Conservation (phyloP, 2,113 vertebrate species). For the Nansenia antarctica region DNA sequence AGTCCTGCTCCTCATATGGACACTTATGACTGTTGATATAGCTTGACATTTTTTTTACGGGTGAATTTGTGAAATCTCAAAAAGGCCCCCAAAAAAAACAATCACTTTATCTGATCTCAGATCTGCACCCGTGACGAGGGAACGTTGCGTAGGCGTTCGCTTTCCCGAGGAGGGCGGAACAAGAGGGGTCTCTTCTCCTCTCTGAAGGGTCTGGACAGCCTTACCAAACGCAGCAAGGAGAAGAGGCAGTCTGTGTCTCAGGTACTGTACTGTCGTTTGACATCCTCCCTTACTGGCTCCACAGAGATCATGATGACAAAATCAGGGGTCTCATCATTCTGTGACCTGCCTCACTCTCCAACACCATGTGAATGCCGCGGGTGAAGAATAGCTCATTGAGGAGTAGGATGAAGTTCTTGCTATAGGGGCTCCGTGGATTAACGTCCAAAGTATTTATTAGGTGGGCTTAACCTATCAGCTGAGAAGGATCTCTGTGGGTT, state of each 20-base stretch:
- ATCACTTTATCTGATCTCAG: conserved; percentile 57
- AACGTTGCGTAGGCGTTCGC: conserved; percentile 78
- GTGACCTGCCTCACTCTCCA: neutral
- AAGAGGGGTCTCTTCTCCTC: conserved; percentile 87
- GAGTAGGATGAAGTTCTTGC: neutral
- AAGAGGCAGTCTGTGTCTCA: conserved; percentile 79
- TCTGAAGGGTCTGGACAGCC: conserved; percentile 83
- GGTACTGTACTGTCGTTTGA: conserved; percentile 60
- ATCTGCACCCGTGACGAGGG: conserved; percentile 88
- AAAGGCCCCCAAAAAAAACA: neutral
- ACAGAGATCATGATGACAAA: no score
- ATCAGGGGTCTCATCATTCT: no score
- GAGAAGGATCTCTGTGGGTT: neutral
- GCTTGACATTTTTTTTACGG: neutral
- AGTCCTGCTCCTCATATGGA: no score
- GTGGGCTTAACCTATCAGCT: neutral
- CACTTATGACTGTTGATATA: neutral
- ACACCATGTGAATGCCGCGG: neutral
- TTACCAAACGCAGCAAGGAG: conserved; percentile 76
- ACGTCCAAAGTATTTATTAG: neutral
- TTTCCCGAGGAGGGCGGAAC: conserved; percentile 72
- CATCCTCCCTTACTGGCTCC: neutral
- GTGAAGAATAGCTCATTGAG: neutral
- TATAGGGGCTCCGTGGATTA: neutral
- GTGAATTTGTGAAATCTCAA: neutral